Conservation (phyloP, 2,888 invertebrate genomes). For the Hypselothyrea guttata region DNA sequence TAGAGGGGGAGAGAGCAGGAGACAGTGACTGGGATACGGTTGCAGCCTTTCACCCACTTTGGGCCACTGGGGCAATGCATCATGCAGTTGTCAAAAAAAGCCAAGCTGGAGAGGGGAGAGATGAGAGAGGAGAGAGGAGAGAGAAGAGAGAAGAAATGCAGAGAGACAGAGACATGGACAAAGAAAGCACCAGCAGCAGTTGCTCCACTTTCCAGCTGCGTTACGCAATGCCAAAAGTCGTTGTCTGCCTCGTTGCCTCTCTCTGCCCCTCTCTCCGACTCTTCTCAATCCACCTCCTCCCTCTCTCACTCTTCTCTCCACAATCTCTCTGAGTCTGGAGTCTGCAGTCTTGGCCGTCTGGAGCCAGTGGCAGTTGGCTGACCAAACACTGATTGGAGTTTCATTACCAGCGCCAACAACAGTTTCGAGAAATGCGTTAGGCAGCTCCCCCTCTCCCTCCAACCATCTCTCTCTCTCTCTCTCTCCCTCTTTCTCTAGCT, state of each 20-base stretch:
- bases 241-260: slow-evolving; percentile 36
- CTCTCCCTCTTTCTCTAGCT: no score
- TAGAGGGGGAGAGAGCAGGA: neutral
- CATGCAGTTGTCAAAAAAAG: slow-evolving; percentile 72
- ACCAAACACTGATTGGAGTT: slow-evolving; percentile 60
- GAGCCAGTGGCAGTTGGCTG: slow-evolving; percentile 31
- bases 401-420: slow-evolving; percentile 59
- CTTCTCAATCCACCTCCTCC: neutral
- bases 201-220: slow-evolving; percentile 70
- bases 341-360: slow-evolving; percentile 5
- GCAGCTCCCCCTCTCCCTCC: neutral
- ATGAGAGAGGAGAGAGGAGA: neutral
- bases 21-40: neutral
- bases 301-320: neutral
- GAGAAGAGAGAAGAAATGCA: slow-evolving; percentile 2
- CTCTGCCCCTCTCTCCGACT: neutral
- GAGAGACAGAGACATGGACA: slow-evolving; percentile 17
- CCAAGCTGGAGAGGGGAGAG: slow-evolving; percentile 17
- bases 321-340: neutral
- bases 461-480: neutral
- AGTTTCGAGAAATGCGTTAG: slow-evolving; percentile 47
- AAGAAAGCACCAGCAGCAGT: slow-evolving; percentile 35
- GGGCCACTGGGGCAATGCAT: slow-evolving; percentile 66
- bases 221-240: slow-evolving; percentile 63
- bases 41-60: slow-evolving; percentile 74